Conservation (phyloP, 2,113 vertebrate species). For the Tachycineta bicolor region DNA sequence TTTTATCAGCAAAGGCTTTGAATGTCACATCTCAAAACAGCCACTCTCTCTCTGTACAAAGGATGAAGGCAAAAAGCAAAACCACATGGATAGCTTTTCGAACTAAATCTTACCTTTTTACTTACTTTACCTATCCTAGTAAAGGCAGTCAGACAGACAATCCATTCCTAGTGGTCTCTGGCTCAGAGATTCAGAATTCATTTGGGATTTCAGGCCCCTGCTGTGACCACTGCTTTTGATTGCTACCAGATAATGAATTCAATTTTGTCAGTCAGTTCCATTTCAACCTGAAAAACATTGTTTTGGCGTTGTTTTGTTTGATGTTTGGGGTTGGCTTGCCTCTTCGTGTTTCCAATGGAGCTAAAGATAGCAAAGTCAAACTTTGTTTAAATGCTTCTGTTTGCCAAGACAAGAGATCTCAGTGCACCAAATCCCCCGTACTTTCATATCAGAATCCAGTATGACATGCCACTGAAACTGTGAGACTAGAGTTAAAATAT, state of each 20-base stretch:
- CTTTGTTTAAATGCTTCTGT: constrained; percentile 24
- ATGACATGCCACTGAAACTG: not conserved
- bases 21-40: not conserved
- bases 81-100: not conserved
- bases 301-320: not conserved
- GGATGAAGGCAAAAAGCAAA: not conserved
- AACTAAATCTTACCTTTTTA: not conserved
- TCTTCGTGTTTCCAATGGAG: not conserved
- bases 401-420: constrained; percentile 13
- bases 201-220: not conserved
- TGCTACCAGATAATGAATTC: not conserved
- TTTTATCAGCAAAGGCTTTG: constrained; percentile 3
- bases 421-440: not conserved
- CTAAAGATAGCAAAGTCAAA: not conserved
- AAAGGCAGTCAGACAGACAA: not conserved
- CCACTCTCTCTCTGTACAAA: not conserved
- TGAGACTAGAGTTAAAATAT: not conserved
- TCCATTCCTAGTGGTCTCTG: not conserved
- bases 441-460: not conserved
- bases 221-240: not conserved
- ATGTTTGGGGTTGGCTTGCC: not conserved
- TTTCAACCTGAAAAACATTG: constrained; percentile 33
- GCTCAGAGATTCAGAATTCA: not conserved
- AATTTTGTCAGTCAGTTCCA: constrained; percentile 8
- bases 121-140: not conserved